Evolutionary conservation across 2,888 invertebrate species (phyloP).

Genomic region (Agapostemon virescens): DNA sequence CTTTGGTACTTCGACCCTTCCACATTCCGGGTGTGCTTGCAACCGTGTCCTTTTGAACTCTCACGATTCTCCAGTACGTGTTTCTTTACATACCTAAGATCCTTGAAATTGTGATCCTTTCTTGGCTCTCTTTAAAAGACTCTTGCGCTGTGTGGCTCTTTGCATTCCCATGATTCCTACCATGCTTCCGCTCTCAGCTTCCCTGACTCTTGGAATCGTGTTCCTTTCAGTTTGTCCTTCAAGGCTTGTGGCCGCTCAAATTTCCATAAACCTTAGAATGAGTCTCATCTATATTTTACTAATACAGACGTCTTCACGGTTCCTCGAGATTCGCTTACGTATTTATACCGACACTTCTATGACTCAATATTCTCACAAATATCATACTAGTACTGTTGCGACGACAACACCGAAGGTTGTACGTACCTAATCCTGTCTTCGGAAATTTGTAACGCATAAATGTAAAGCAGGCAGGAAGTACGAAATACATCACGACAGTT

Average conservation of each 20-base stretch:
- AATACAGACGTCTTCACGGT: too few relatives aligned
- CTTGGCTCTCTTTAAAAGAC: neutral
- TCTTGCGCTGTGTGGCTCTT: neutral
- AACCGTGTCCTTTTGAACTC: neutral
- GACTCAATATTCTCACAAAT: too few relatives aligned
- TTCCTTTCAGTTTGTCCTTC: neutral
- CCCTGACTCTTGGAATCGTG: neutral
- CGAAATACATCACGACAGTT: too few relatives aligned
- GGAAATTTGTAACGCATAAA: too few relatives aligned
- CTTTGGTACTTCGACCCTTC: neutral
- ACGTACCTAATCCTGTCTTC: too few relatives aligned
- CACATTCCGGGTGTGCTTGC: neutral
- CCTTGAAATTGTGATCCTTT: neutral
- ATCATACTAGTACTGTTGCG: too few relatives aligned
- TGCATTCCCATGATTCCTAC: neutral
- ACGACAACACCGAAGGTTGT: too few relatives aligned
- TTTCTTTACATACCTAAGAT: neutral
- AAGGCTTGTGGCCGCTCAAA: neutral
- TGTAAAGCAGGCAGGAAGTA: too few relatives aligned
- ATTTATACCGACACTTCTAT: too few relatives aligned
- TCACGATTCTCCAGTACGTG: neutral
- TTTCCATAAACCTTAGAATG: neutral
- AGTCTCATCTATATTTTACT: too few relatives aligned
- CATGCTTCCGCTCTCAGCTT: neutral
- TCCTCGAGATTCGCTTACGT: too few relatives aligned